Conservation (phyloP, 2,888 invertebrate genomes). For the Zeuzera pyrina region DNA sequence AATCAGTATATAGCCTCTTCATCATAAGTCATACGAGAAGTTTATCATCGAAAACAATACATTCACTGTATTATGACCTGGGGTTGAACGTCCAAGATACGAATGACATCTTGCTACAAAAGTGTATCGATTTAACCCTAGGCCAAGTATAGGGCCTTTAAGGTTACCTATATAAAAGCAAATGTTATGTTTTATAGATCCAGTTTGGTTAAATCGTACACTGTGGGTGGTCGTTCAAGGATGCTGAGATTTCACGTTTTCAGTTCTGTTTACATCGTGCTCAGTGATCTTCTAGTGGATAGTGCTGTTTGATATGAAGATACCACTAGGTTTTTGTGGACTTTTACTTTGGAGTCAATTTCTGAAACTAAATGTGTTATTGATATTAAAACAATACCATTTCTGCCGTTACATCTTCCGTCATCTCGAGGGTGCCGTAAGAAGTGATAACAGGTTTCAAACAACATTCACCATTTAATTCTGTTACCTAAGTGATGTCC, state of each 20-base stretch:
- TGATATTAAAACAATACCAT: too few relatives aligned
- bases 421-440: too few relatives aligned
- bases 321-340: too few relatives aligned
- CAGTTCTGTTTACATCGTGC: not conserved
- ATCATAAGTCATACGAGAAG: not conserved
- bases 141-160: conserved; percentile 48
- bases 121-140: conserved; percentile 67
- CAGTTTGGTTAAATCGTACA: conserved; percentile 31
- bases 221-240: conserved; percentile 25
- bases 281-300: too few relatives aligned
- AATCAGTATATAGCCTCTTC: too few relatives aligned
- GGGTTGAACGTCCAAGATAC: conserved; percentile 27
- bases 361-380: too few relatives aligned
- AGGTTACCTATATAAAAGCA: conserved; percentile 59
- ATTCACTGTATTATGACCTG: conserved; percentile 32
- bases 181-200: conserved; percentile 27
- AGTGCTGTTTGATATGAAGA: too few relatives aligned
- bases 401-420: too few relatives aligned
- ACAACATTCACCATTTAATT: too few relatives aligned
- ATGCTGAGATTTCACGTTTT: conserved; percentile 7
- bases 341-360: too few relatives aligned
- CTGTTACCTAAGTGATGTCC: too few relatives aligned
- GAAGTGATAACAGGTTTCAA: too few relatives aligned
- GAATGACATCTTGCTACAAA: conserved; percentile 38
- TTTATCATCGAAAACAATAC: conserved; percentile 13